Conservation (phyloP, 2,888 invertebrate species). For the Drosophila algonquin region DNA sequence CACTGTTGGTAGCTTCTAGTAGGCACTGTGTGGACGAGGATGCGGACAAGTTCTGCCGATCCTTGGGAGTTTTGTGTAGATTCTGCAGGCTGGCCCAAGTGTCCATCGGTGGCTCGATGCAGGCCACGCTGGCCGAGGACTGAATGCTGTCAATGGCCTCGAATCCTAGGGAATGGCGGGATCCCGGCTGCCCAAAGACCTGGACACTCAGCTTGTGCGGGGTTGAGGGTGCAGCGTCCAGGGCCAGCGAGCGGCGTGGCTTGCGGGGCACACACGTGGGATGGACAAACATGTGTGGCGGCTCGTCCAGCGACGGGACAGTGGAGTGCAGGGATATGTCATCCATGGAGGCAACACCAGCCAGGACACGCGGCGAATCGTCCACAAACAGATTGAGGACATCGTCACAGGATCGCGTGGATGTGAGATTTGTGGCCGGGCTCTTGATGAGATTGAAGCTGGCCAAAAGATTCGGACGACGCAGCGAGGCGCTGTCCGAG, state of each 20-base stretch:
- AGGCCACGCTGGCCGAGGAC: constrained; percentile 23
- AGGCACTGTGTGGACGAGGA: constrained; percentile 55
- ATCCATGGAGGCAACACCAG: constrained; percentile 84
- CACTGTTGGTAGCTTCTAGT: constrained; percentile 86
- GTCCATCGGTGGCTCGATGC: constrained; percentile 66
- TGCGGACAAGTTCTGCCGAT: constrained; percentile 34
- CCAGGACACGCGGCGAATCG: constrained; percentile 47
- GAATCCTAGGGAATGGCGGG: constrained; percentile 73
- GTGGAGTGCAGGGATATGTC: constrained; percentile 86
- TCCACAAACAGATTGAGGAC: constrained; percentile 84
- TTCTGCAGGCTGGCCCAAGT: constrained; percentile 89
- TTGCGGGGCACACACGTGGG: constrained; percentile 63
- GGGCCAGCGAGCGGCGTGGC: constrained; percentile 59
- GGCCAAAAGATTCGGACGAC: constrained; percentile 77
- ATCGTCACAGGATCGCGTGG: constrained; percentile 86
- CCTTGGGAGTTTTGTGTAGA: constrained; percentile 80
- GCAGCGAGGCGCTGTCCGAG: constrained; percentile 49
- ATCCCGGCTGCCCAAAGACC: constrained; percentile 84
- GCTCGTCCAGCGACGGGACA: constrained; percentile 59
- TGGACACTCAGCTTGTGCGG: constrained; percentile 87
- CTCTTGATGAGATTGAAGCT: constrained; percentile 85
- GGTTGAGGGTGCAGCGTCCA: constrained; percentile 43
- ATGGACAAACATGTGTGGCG: constrained; percentile 70
- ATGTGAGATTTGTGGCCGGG: constrained; percentile 79
- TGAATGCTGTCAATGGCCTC: constrained; percentile 69